Percentiles rank a stretch among this genome's conserved stretches.
phyloP scores from a whole-genome alignment of 2,797 vertebrate genomes.

The Sebastes hubbsi region DNA sequence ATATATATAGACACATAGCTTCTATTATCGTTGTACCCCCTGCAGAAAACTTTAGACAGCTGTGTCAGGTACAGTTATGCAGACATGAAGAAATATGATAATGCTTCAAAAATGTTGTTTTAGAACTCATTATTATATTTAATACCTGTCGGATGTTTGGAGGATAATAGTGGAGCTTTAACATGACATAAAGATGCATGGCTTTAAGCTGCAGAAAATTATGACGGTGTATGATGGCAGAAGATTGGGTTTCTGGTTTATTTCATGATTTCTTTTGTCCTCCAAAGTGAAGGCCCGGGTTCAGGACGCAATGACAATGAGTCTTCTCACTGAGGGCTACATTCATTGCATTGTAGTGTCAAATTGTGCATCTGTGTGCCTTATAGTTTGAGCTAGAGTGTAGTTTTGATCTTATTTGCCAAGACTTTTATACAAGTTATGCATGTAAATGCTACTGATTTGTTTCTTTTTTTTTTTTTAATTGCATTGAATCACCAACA shows the following conservation, averaged over 20 bases:
- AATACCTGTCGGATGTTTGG: background rate
- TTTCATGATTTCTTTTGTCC: background rate
- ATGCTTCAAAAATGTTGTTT: background rate
- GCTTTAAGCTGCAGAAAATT: background rate
- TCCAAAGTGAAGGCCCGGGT: background rate
- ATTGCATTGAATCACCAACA: background rate
- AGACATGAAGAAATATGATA: background rate
- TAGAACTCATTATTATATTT: background rate
- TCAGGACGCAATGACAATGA: background rate
- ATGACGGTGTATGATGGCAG: background rate
- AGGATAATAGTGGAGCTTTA: background rate
- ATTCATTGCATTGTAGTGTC: background rate
- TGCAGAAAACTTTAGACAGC: background rate
- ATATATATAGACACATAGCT: no score
- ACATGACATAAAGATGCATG: background rate
- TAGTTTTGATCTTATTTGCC: background rate
- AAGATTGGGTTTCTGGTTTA: background rate
- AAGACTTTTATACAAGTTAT: background rate
- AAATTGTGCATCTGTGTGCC: background rate
- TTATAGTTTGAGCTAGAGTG: background rate
- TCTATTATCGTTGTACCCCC: background rate
- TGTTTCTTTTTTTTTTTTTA: background rate
- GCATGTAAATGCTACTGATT: background rate
- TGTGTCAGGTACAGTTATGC: background rate
- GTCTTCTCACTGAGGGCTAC: background rate